phyloP scores from a whole-genome alignment of 2,113 vertebrate genomes.

The Ictalurus furcatus region DNA sequence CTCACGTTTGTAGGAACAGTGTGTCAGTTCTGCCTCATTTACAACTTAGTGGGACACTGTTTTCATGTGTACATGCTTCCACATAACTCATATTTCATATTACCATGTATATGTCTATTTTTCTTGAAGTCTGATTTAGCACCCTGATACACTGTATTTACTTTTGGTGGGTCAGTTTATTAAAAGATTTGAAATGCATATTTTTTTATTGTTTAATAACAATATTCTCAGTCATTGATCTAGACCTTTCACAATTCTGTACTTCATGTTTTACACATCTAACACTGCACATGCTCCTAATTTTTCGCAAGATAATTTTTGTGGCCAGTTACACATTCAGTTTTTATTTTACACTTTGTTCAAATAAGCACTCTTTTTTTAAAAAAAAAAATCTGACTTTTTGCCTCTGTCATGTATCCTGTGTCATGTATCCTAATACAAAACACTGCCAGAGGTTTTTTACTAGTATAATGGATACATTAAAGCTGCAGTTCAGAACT shows the following conservation, averaged over 20 bases:
- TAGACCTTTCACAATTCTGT: not conserved
- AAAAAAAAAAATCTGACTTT: not conserved
- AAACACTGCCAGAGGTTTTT: not conserved
- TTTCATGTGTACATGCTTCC: not conserved
- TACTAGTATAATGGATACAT: not conserved
- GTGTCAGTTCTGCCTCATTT: no score
- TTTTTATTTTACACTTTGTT: not conserved
- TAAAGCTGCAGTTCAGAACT: not conserved
- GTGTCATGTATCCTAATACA: not conserved
- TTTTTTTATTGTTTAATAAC: no score
- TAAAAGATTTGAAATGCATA: not conserved
- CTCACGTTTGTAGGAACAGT: no score
- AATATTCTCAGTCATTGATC: not conserved
- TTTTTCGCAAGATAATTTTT: not conserved
- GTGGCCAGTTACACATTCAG: not conserved
- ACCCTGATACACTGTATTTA: not conserved
- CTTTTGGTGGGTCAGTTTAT: not conserved
- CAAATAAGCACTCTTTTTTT: no score
- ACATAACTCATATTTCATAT: not conserved
- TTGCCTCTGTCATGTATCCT: not conserved
- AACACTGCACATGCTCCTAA: no score
- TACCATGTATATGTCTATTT: not conserved
- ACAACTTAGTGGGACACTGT: not conserved
- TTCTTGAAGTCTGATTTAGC: not conserved
- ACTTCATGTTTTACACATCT: not conserved